These are phyloP conservation scores for Cricetomys ansorgei DNA, from an alignment of 2,113 vertebrate genomes.

Conservation along the genomic window DNA sequence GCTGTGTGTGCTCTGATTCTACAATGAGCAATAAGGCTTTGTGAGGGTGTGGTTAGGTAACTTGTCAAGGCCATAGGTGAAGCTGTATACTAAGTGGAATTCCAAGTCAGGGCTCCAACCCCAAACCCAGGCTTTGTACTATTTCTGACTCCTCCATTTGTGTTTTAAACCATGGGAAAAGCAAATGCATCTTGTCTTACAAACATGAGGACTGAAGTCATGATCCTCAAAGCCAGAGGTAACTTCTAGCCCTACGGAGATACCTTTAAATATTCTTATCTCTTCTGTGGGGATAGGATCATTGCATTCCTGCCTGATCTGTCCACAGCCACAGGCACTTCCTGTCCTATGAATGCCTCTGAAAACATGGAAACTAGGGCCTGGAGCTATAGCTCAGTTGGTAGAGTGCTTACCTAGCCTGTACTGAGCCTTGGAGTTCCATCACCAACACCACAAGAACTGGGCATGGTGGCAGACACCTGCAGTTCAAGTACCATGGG, in stretches of 20 bases:
- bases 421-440: background rate
- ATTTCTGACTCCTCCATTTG: background rate
- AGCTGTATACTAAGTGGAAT: background rate
- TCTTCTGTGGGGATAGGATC: background rate
- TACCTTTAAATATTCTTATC: background rate
- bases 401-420: background rate
- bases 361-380: too few relatives aligned
- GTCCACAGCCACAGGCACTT: fast-evolving
- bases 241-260: background rate
- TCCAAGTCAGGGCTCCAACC: background rate
- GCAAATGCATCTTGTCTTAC: background rate
- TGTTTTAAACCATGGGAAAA: background rate
- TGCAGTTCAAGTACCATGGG: background rate
- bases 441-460: background rate
- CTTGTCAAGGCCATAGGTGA: too few relatives aligned
- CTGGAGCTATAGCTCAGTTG: background rate
- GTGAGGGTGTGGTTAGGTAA: background rate
- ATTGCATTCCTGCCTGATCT: background rate
- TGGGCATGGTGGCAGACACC: background rate
- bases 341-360: background rate
- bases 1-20: too few relatives aligned
- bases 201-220: background rate
- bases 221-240: background rate
- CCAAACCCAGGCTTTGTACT: background rate
- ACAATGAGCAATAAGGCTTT: background rate